phyloP scores from a whole-genome alignment of 2,797 vertebrate species.

The Lepidocolaptes lacrymiger region DNA sequence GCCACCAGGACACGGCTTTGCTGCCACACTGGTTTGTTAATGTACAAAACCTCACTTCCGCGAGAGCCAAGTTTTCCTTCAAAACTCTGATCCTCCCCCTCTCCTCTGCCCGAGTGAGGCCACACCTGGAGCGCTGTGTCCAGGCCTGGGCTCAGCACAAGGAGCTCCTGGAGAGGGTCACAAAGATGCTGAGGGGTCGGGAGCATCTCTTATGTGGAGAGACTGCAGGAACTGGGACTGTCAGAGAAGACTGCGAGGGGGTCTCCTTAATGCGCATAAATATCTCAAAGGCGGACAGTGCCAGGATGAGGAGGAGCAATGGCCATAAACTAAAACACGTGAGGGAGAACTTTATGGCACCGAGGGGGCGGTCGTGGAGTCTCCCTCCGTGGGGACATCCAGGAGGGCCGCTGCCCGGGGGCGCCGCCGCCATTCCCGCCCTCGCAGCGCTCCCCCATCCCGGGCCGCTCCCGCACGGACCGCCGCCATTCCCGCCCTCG shows the following conservation, averaged over 20 bases:
- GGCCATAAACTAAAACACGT: neutral
- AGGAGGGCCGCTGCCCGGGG: too few species aligned
- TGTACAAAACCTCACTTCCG: fast-evolving
- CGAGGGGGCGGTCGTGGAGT: neutral
- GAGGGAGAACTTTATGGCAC: too few species aligned
- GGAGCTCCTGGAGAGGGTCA: neutral
- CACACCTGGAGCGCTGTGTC: too few species aligned
- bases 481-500: neutral
- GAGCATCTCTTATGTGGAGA: fast-evolving
- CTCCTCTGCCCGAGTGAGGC: neutral
- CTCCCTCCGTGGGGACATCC: neutral
- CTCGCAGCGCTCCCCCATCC: too few species aligned
- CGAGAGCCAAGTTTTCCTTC: neutral
- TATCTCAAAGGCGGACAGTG: neutral
- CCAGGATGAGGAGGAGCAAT: neutral
- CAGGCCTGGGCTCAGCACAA: neutral
- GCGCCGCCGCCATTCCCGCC: too few species aligned
- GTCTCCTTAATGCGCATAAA: neutral
- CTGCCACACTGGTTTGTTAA: neutral
- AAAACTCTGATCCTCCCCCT: fast-evolving
- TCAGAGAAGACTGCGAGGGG: neutral
- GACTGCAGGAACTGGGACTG: too few species aligned
- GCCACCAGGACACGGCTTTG: fast-evolving
- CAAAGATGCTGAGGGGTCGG: neutral
- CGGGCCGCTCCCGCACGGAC: fast-evolving